Base-by-base conservation (phyloP, 2,113 vertebrate species). In the Poeciliopsis turrubarensis region DNA sequence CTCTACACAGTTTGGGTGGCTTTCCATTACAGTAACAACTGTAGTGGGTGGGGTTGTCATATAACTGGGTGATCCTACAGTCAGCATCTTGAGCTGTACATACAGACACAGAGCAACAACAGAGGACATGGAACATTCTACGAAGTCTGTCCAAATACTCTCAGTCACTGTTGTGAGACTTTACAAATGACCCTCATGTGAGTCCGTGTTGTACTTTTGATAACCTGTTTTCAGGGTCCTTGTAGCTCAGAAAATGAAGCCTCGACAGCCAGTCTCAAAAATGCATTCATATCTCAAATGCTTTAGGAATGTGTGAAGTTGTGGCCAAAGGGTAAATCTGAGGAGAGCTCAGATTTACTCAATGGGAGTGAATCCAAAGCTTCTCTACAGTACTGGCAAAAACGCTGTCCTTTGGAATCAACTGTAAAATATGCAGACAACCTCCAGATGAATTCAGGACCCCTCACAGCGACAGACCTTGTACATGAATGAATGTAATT, bases 401-500 rank as follows among this genome's bases (percentile, higher is more conserved):
- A 73, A 34, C 10, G 60, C 32, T 64, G 64, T 29, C 62, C 37
- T 69, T 47, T 37, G 60, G 30, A 78, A 73, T 78, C 60, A n/a
- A 79, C 0, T 25, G 30, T 74, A 73, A 54, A 60, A 69, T 64
- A 80, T 62, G 60, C 61, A 86, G 84, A 68, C 72, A 67, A 57
- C 51, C 47, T 80, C 17, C 51, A 73, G 73, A 80, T 83, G 81
- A 82, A 73, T 83, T 80, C 73, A 68, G 73, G 73, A 67, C 70
- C 75, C 72, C 67, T 71, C 62, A 47, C 77, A 80, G 76, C 32
- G 80, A 69, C 32, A 63, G 67, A 63, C 30, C 76, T 73, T 67
- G 13, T 75, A 61, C 81, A 77, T 80, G 75, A 72, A 86, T 87
- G 81, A 78, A 84, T 82, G 60, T 79, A 84, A 88, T 86, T 79